Evolutionary conservation across 2,113 vertebrate genomes (phyloP).

Genomic region (Excalfactoria chinensis): DNA sequence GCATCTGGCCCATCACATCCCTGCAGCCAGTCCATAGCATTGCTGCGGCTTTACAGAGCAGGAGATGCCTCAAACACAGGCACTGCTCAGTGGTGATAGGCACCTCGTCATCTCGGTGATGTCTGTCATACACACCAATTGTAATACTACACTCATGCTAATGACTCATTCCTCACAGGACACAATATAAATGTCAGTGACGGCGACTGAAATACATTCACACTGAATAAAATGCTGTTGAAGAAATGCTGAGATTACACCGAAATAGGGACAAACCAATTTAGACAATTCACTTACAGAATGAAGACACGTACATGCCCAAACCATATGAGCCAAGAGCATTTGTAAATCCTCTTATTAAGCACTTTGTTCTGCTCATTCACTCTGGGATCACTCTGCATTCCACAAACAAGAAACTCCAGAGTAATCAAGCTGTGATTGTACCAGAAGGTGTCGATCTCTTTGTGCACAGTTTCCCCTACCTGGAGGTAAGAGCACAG

Average conservation of each 20-base stretch:
- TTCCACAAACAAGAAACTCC: not conserved
- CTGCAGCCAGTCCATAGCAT: not conserved
- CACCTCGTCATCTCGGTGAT: not conserved
- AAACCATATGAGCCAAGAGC: not conserved
- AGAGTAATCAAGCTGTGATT: not conserved
- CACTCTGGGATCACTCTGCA: not conserved
- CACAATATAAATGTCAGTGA: not conserved
- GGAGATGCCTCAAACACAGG: not conserved
- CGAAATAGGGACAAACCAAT: not conserved
- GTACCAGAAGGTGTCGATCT: rapidly evolving
- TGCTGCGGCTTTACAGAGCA: not conserved
- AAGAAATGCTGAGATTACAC: not conserved
- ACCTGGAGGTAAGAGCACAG: slow-evolving; percentile 95
- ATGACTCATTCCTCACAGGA: not conserved
- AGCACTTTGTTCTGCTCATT: not conserved
- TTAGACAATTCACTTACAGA: not conserved
- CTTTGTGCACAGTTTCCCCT: not conserved
- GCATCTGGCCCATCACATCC: not conserved
- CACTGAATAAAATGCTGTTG: rapidly evolving
- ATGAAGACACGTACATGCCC: not conserved
- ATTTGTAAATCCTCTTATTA: not conserved
- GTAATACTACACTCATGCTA: not conserved
- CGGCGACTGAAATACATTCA: not conserved
- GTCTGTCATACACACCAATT: not conserved
- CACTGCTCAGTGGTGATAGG: not conserved